These are phyloP conservation scores for Sebastes hubbsi DNA, from an alignment of 2,797 vertebrate genomes.

Conservation along the genomic window DNA sequence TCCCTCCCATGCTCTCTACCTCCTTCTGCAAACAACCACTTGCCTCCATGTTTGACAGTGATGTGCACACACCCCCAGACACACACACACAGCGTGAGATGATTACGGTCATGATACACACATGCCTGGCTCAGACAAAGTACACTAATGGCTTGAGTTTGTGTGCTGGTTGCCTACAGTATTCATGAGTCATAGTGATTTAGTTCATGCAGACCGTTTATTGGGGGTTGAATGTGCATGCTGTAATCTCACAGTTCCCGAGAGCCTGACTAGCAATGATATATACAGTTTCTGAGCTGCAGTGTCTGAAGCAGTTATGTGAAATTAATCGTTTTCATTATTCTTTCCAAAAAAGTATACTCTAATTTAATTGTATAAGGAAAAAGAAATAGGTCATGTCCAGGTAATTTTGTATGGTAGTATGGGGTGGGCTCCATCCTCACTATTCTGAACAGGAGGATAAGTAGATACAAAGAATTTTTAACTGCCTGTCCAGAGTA, in stretches of 20 bases:
- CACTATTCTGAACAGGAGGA: not conserved
- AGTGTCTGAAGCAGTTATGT: not conserved
- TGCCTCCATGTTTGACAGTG: slow-evolving; percentile 22
- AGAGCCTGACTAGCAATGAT: slow-evolving; percentile 1
- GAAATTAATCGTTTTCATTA: not conserved
- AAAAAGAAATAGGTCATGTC: not conserved
- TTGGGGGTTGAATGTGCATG: slow-evolving; percentile 25
- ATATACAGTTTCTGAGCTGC: not conserved
- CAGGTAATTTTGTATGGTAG: not conserved
- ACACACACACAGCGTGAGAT: slow-evolving; percentile 10
- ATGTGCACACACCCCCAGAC: not conserved
- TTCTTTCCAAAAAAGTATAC: not conserved
- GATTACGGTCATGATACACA: slow-evolving; percentile 37
- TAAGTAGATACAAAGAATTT: not conserved
- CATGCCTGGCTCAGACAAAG: slow-evolving; percentile 28
- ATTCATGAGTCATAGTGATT: slow-evolving; percentile 53
- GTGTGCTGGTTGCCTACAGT: slow-evolving; percentile 48
- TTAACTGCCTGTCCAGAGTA: not conserved
- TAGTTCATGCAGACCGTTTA: slow-evolving; percentile 23
- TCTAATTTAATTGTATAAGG: not conserved
- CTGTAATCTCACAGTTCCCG: slow-evolving; percentile 5
- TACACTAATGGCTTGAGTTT: slow-evolving; percentile 38
- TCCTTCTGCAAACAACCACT: slow-evolving; percentile 16
- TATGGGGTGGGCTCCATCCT: not conserved
- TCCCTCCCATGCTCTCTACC: not conserved